A percentile compares a stretch with the other conserved stretches of the same genome.
These are phyloP conservation scores for Calameuta idolon DNA, from an alignment of 2,888 invertebrate genomes.

Conservation along the genomic window DNA sequence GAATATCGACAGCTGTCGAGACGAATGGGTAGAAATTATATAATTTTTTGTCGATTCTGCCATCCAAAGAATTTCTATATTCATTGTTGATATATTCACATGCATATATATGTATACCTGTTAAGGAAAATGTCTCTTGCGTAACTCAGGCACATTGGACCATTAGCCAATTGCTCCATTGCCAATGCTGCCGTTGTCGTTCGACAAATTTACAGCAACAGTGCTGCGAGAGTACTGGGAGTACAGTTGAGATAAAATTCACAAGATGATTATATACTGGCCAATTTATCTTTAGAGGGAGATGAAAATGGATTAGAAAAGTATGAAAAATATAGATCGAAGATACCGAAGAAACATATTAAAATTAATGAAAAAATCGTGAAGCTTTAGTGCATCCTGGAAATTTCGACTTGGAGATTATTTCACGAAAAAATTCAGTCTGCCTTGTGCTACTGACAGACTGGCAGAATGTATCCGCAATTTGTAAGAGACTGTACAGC, in stretches of 20 bases:
- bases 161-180: constrained; percentile 16
- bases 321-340: not conserved
- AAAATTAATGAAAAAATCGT: not conserved
- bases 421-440: not conserved
- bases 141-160: not conserved
- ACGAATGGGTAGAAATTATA: not conserved
- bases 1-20: not conserved
- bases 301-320: not conserved
- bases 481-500: no score
- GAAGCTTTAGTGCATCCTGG: not conserved
- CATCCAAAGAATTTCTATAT: not conserved
- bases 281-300: not conserved
- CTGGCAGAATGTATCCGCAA: no score
- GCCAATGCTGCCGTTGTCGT: constrained; percentile 8
- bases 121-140: not conserved
- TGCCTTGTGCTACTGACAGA: not conserved
- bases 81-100: not conserved
- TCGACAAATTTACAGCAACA: not conserved
- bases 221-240: not conserved
- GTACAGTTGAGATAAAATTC: not conserved
- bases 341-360: not conserved
- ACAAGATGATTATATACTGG: not conserved
- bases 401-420: not conserved
- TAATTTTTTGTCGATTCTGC: not conserved
- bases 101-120: not conserved